Base-by-base conservation (phyloP, 2,888 invertebrate species). In the Gymnoscelis rufifasciata region DNA sequence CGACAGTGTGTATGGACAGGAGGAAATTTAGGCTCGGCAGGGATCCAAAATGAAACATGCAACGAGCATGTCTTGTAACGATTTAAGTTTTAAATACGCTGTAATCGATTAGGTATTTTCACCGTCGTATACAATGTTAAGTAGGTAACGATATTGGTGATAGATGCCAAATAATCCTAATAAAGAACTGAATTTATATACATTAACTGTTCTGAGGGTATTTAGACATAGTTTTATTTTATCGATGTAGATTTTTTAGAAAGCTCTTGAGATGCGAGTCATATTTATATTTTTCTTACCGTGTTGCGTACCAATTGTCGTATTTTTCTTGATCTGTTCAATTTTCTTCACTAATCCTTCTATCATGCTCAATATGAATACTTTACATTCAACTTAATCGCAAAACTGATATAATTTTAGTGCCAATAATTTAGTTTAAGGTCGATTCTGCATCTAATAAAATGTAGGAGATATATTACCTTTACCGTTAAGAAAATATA, bases 151-250 rank as follows among this genome's bases (percentile, higher is more conserved):
- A 77, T 81, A 76, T 79, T 84, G 88, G 87, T 86, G 82, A 86
- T 84, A 84, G 77, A 88, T 84, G 88, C 87, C 87, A 86, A 87
- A 88, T 86, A 86, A 88, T 83, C 83, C 83, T 87, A 83, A 82
- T 87, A 87, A 87, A 88, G 87, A 88, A 87, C 87, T 88, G 88
- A 88, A 87, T 86, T 88, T 87, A 81, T 84, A 88, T 83, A 82
- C 78, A 80, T 82, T 84, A 83, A 83, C 74, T 79, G 86, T 87
- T 86, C 88, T 87, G 86, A 84, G 86, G 84, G 86, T 87, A 84
- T 84, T 78, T 86, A 83, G 81, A 74, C 64, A 60, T 74, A 83
- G 80, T 60, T 66, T 81, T 76, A 78, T 83, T 83, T 83, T 71
- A 78, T 72, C 74, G 71, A 73, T 67, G 69, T 70, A 56, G 45